phyloP scores from a whole-genome alignment of 2,888 invertebrate species.

The Monoplex corrugatus region DNA sequence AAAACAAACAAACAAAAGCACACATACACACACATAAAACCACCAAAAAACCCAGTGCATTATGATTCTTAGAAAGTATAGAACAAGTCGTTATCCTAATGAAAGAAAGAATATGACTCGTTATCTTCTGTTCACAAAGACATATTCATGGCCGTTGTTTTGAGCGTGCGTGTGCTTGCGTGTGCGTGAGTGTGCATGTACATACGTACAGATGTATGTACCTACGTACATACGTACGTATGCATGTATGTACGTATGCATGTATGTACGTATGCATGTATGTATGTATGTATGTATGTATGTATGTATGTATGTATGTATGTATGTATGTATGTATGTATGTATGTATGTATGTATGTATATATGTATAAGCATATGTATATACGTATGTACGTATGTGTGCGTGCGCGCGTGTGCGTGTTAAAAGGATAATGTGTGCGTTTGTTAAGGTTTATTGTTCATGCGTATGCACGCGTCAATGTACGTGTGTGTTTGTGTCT shows the following conservation, averaged over 20 bases:
- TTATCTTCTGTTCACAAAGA: no score
- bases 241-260: background rate
- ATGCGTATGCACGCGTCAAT: no score
- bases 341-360: background rate
- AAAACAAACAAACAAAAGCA: background rate
- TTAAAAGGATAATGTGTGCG: no score
- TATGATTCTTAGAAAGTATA: no score
- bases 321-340: background rate
- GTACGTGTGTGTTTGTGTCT: no score
- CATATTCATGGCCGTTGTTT: no score
- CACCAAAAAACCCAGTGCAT: background rate
- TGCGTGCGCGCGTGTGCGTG: no score
- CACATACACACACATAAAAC: background rate
- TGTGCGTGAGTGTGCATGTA: slow-evolving; percentile 39
- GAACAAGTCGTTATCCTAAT: no score
- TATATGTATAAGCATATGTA: background rate
- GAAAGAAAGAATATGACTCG: no score
- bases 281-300: slow-evolving; percentile 27
- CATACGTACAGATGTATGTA: background rate
- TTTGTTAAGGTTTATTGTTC: no score
- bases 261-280: slow-evolving; percentile 19
- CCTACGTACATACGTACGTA: background rate
- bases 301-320: slow-evolving; percentile 21
- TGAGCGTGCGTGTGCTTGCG: slow-evolving; percentile 7
- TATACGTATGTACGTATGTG: no score